These are phyloP conservation scores for Leptura quadrifasciata DNA, from an alignment of 2,888 invertebrate genomes.

Conservation along the genomic window DNA sequence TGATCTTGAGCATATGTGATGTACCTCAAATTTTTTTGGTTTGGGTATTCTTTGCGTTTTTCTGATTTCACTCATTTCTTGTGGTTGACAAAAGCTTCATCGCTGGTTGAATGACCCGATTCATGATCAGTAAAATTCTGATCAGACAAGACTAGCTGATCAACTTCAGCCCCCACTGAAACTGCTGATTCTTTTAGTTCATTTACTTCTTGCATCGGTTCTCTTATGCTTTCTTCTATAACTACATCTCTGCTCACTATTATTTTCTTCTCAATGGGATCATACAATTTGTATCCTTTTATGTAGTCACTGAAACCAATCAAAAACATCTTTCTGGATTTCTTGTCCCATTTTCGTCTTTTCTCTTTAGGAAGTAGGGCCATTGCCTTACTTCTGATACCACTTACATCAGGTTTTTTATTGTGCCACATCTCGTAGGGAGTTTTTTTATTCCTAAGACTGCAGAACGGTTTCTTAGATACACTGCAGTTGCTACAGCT, in stretches of 20 bases:
- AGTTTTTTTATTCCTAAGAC: too few species aligned
- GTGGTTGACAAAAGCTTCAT: not conserved
- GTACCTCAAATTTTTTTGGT: conserved; percentile 45
- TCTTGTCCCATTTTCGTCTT: too few species aligned
- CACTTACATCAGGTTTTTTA: too few species aligned
- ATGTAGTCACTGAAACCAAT: not conserved
- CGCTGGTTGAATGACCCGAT: not conserved
- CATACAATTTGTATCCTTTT: not conserved
- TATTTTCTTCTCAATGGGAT: conserved; percentile 27
- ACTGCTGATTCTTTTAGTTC: not conserved
- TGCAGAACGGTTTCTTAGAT: too few species aligned
- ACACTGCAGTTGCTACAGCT: too few species aligned
- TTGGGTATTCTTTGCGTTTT: too few species aligned
- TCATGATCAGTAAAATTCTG: too few species aligned
- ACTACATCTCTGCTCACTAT: conserved; percentile 40
- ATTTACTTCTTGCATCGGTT: conserved; percentile 20
- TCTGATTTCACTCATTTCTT: conserved; percentile 34
- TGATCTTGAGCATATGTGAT: conserved; percentile 42
- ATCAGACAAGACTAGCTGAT: not conserved
- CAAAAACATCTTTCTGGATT: too few species aligned
- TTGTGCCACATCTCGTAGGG: too few species aligned
- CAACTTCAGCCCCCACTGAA: conserved; percentile 5
- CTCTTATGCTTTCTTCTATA: conserved; percentile 38
- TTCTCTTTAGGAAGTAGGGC: too few species aligned
- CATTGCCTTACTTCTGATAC: too few species aligned